phyloP scores from a whole-genome alignment of 2,113 vertebrate genomes.

The Grallaria varia region DNA sequence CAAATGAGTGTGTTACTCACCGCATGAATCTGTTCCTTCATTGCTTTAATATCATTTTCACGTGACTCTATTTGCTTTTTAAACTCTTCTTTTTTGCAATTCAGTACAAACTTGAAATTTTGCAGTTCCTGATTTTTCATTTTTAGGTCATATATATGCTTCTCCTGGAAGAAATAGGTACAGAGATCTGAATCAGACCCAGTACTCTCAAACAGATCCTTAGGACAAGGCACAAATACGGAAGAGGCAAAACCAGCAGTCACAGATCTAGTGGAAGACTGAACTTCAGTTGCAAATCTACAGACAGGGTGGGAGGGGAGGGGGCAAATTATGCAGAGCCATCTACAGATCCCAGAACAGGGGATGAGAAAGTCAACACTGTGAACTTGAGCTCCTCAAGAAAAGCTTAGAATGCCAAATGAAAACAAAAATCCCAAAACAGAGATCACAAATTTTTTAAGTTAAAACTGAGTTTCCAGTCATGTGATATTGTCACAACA shows the following conservation, averaged over 20 bases:
- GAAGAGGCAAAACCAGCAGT: background rate
- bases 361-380: background rate
- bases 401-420: background rate
- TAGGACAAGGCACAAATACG: background rate
- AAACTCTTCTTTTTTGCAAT: conserved; percentile 83
- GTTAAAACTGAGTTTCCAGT: background rate
- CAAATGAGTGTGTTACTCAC: conserved; percentile 61
- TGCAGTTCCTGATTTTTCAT: conserved; percentile 88
- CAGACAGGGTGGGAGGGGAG: background rate
- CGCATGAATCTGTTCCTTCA: conserved; percentile 82
- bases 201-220: background rate
- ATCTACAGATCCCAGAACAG: background rate
- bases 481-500: background rate
- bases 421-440: background rate
- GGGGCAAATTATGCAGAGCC: background rate
- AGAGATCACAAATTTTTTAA: background rate
- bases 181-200: background rate
- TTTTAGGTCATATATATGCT: conserved; percentile 81
- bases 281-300: background rate
- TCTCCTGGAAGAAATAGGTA: conserved; percentile 76
- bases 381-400: background rate
- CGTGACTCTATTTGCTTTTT: conserved; percentile 83
- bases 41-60: conserved; percentile 80
- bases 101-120: conserved; percentile 85
- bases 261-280: background rate